Evolutionary conservation across 1,140 invertebrate species (phyloP).

Genomic region (Plodia interpunctella): DNA sequence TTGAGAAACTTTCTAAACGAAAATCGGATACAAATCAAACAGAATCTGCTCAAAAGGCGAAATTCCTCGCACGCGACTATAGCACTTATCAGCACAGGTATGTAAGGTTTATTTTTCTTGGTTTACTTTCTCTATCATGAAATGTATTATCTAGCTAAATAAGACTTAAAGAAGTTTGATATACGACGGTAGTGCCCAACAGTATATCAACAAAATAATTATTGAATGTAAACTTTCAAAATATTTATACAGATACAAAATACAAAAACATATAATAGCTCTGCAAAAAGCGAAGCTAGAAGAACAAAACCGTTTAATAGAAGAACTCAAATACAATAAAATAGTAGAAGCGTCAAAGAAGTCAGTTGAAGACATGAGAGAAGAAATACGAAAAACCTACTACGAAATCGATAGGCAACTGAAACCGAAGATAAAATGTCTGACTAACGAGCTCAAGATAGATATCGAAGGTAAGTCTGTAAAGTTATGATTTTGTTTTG

Average conservation of each 20-base stretch:
- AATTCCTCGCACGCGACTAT: slow-evolving; percentile 43
- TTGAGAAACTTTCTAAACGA: slow-evolving; percentile 57
- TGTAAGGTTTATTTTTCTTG: neutral
- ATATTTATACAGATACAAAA: slow-evolving; percentile 71
- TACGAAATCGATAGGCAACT: slow-evolving; percentile 76
- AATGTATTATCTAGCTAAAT: too few relatives aligned
- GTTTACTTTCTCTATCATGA: too few relatives aligned
- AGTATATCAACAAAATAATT: too few relatives aligned
- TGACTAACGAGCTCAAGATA: slow-evolving; percentile 74
- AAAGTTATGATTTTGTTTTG: neutral
- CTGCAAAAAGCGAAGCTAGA: slow-evolving; percentile 80
- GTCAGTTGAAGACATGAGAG: slow-evolving; percentile 77
- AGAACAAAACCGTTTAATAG: slow-evolving; percentile 80
- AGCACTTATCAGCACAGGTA: slow-evolving; percentile 63
- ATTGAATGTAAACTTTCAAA: neutral
- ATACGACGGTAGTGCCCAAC: too few relatives aligned
- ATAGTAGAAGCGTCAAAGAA: slow-evolving; percentile 78
- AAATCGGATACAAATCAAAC: slow-evolving; percentile 32
- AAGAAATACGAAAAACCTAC: slow-evolving; percentile 78
- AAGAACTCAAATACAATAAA: slow-evolving; percentile 80
- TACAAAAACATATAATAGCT: slow-evolving; percentile 81
- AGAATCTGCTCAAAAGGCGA: slow-evolving; percentile 36
- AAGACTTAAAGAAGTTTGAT: too few relatives aligned
- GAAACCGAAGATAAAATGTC: slow-evolving; percentile 77
- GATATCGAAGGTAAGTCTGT: slow-evolving; percentile 53